Conservation (phyloP, 1,140 invertebrate species). For the Diorhabda sublineata region DNA sequence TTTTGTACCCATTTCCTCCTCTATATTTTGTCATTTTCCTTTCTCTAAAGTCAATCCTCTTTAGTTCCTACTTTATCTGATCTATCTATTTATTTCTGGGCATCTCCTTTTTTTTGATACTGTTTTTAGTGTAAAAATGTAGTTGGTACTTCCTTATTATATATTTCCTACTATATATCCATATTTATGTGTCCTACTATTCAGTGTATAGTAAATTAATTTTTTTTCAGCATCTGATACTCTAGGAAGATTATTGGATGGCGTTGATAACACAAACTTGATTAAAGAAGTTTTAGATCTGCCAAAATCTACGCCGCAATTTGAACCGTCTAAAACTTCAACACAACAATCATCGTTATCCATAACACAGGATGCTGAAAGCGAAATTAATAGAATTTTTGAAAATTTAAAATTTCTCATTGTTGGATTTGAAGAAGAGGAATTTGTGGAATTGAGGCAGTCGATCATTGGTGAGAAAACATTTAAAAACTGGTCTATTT, state of each 20-base stretch:
- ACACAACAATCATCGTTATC: constrained; percentile 10
- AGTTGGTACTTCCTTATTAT: no score
- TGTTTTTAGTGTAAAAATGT: no score
- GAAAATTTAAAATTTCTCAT: constrained; percentile 49
- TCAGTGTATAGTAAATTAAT: no score
- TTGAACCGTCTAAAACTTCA: constrained; percentile 5
- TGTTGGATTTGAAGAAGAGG: constrained; percentile 47
- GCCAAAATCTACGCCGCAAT: neutral
- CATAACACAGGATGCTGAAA: constrained; percentile 8
- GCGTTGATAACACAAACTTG: constrained; percentile 5
- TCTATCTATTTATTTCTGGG: no score
- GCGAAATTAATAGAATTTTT: constrained; percentile 32
- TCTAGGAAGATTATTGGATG: constrained; percentile 5
- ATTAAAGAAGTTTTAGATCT: constrained; percentile 3
- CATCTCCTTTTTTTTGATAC: no score
- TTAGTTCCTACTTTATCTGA: no score
- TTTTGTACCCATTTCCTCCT: no score
- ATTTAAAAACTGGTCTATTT: neutral
- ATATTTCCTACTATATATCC: no score
- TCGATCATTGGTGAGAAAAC: constrained; percentile 28
- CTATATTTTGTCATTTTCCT: no score
- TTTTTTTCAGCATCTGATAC: constrained; percentile 7
- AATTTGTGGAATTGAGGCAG: constrained; percentile 31
- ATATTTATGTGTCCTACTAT: no score
- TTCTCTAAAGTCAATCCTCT: no score